Evolutionary conservation across 2,797 vertebrate species (phyloP), one percentile per base, ranked within the genome.

Genomic region (Chrysolophus pictus): DNA sequence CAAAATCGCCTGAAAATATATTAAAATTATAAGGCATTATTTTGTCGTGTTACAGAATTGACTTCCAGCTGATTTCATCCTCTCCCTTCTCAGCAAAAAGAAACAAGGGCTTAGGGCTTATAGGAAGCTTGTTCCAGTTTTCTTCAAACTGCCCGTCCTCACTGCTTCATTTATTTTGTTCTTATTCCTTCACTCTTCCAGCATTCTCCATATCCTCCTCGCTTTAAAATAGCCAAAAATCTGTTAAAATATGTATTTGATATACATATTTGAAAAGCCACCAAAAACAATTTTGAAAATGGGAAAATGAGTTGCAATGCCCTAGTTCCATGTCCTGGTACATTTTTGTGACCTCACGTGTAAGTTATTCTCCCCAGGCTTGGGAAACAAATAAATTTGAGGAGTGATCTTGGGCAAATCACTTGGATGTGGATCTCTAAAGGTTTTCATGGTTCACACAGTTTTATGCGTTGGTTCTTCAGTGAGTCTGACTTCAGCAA

Each of bases 331-430:
- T 14, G 4, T 33, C 23, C 18, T 47, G 18, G 5, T 1, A 24
- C 4, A 12, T 8, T 6, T 37, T 15, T 15, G 31, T 56, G 42
- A 74, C 42, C 63, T 29, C 39, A 42, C 62, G 15, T 31, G 21
- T 31, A 10, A 64, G 29, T 19, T 23, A 10, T 9, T 23, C 3
- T 0, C 3, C 15, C 16, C 4, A 33, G 23, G 4, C 10, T 33
- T 59, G 7, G 29, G 21, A 31, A 12, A 15, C 4, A 29, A 19
- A 23, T 14, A 55, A 18, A 18, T 55, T 18, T 51, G n/a, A 18
- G 3, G 35, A 63, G 10, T 16, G 6, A 42, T 24, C 3, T 0
- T 7, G 1, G 11, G 8, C 16, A 75, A 76, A 35, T 1, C 11
- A 28, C 4, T 33, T 84, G 19, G 47, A 1, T 2, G 1, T 14